Conservation (phyloP, 2,797 vertebrate genomes). For the Phalanger gymnotis region DNA sequence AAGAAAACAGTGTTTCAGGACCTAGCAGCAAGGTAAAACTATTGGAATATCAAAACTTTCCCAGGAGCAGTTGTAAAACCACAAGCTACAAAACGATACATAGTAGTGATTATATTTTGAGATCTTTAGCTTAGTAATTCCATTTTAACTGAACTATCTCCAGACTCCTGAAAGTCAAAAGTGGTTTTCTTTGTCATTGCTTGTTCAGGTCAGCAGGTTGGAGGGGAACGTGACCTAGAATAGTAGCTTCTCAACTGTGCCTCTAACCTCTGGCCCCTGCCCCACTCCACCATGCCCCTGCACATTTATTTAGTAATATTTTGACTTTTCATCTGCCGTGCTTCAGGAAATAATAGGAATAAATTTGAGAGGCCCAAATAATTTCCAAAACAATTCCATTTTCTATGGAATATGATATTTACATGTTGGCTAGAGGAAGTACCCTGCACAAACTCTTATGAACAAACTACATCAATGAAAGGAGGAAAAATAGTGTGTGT, state of each 20-base stretch:
- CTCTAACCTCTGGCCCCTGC: not conserved
- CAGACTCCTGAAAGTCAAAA: not conserved
- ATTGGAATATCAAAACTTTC: not conserved
- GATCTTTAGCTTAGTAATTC: not conserved
- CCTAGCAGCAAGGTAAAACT: constrained; percentile 73
- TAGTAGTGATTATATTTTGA: not conserved
- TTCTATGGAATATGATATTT: not conserved
- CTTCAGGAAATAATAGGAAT: not conserved
- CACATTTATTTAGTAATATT: too few relatives aligned
- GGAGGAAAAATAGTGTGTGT: not conserved
- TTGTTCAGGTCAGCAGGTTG: not conserved
- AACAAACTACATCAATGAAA: not conserved
- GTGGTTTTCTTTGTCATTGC: not conserved
- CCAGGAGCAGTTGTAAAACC: not conserved
- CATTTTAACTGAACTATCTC: not conserved
- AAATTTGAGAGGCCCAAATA: not conserved
- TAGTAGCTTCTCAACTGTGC: not conserved
- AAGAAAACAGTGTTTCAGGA: constrained; percentile 71
- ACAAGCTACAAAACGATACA: not conserved
- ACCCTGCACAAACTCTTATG: not conserved
- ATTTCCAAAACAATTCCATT: not conserved
- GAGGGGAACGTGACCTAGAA: not conserved
- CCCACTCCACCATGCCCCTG: too few relatives aligned
- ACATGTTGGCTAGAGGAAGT: not conserved
- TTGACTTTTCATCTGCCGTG: not conserved